phyloP scores from a whole-genome alignment of 2,888 invertebrate genomes.

The Mesochorus sp. region DNA sequence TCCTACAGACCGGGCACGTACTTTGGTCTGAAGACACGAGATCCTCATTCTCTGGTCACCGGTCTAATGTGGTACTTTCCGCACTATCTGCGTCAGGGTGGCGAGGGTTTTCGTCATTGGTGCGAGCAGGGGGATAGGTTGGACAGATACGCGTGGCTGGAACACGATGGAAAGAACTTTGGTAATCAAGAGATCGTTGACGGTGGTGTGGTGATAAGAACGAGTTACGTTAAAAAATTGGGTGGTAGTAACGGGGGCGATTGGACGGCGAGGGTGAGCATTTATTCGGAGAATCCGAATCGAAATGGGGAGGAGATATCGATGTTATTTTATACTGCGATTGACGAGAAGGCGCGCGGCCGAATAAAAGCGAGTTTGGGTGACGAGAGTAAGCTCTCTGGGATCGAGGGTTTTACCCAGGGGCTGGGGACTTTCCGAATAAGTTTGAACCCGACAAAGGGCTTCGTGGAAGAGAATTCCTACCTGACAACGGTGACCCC shows the following conservation, averaged over 20 bases:
- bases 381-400: constrained; percentile 83
- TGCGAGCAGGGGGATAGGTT: constrained; percentile 94
- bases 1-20: constrained; percentile 94
- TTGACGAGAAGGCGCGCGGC: constrained; percentile 89
- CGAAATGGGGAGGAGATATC: constrained; percentile 83
- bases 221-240: constrained; percentile 93
- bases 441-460: constrained; percentile 82
- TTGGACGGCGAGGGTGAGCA: constrained; percentile 94
- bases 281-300: constrained; percentile 81
- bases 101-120: constrained; percentile 93
- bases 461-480: constrained; percentile 87
- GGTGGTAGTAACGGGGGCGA: constrained; percentile 94
- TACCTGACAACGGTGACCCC: constrained; percentile 88
- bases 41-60: constrained; percentile 93
- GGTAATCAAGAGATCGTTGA: constrained; percentile 96
- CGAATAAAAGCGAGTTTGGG: constrained; percentile 83
- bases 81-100: constrained; percentile 85
- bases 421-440: constrained; percentile 90
- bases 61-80: constrained; percentile 99
- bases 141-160: constrained; percentile 92
- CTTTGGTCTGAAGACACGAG: constrained; percentile 95
- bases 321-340: constrained; percentile 91
- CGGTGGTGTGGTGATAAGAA: constrained; percentile 88
- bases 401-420: constrained; percentile 89
- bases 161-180: constrained; percentile 96